Percentiles rank a stretch among this genome's conserved stretches.
phyloP scores from a whole-genome alignment of 2,113 vertebrate species.

The Furnarius figulus region DNA sequence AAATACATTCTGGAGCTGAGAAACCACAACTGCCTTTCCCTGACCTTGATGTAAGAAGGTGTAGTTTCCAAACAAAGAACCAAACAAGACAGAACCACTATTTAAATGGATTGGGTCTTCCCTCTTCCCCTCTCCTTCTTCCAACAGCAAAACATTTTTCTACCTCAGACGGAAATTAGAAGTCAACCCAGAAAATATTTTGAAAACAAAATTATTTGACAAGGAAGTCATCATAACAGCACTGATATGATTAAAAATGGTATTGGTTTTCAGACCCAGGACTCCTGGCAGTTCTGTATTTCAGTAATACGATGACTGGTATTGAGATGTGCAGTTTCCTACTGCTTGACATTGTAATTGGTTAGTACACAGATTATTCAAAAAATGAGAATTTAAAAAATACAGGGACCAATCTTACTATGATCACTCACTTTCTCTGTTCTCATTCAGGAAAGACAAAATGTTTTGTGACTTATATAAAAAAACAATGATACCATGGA shows the following conservation, averaged over 20 bases:
- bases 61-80: not conserved
- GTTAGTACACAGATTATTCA: not conserved
- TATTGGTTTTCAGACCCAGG: not conserved
- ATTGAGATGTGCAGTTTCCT: not conserved
- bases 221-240: not conserved
- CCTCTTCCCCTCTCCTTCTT: not conserved
- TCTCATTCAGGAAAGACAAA: not conserved
- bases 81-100: not conserved
- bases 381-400: not conserved
- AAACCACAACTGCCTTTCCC: not conserved
- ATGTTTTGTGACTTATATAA: not conserved
- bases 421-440: not conserved
- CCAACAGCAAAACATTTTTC: not conserved
- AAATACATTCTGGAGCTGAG: not conserved
- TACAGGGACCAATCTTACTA: not conserved
- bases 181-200: not conserved
- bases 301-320: not conserved
- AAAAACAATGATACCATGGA: not conserved
- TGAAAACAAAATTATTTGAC: not conserved
- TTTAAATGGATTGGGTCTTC: not conserved
- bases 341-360: not conserved
- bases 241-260: not conserved
- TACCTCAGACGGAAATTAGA: not conserved
- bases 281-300: not conserved
- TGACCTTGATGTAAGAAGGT: not conserved